phyloP scores from a whole-genome alignment of 2,797 vertebrate genomes.

The Phalloptychus januarius region DNA sequence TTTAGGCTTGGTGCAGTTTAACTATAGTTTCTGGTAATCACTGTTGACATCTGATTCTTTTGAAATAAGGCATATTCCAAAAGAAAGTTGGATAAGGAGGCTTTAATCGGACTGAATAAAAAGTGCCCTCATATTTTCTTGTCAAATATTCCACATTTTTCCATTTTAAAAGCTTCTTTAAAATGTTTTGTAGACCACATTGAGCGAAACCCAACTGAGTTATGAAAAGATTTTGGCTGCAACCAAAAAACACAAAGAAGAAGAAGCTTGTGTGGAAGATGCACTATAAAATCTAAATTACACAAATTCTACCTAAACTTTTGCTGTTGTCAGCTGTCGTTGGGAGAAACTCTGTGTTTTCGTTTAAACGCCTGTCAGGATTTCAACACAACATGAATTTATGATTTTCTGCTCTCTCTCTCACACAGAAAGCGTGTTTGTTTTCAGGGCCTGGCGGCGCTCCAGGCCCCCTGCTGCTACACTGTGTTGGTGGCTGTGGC shows the following conservation, averaged over 20 bases:
- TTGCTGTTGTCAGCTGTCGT: background rate
- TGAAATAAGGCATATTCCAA: background rate
- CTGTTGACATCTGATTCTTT: too few species aligned
- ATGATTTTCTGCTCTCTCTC: background rate
- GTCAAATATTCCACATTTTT: background rate
- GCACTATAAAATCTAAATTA: background rate
- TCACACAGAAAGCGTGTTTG: background rate
- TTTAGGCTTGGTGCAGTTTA: too few species aligned
- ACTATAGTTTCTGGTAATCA: too few species aligned
- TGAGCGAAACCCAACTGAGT: background rate
- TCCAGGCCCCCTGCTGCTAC: slow-evolving; percentile 28
- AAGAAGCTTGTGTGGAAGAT: background rate
- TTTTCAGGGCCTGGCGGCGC: background rate
- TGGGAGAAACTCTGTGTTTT: background rate
- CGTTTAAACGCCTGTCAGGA: background rate
- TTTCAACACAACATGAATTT: background rate
- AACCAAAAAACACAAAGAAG: background rate
- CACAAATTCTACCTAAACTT: background rate
- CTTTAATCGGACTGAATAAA: background rate
- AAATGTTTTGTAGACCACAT: background rate
- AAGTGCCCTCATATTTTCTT: background rate
- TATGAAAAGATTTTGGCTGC: background rate
- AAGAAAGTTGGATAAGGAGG: background rate
- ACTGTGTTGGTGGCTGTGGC: slow-evolving; percentile 32
- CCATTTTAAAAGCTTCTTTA: background rate